Conservation (phyloP, 1,140 invertebrate species). For the Macrobrachium nipponense region DNA sequence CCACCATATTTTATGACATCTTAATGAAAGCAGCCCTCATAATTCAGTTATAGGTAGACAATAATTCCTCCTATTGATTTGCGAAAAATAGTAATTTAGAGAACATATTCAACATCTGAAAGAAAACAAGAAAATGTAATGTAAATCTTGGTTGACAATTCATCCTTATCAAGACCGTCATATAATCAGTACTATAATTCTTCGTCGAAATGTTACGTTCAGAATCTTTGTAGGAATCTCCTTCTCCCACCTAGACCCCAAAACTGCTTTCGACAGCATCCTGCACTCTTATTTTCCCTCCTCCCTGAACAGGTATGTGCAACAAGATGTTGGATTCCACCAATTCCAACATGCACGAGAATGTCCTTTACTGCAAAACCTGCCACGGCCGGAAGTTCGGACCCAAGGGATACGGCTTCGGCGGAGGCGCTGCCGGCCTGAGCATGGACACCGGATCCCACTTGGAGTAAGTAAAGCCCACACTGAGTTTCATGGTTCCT, state of each 20-base stretch:
- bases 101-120: too few relatives aligned
- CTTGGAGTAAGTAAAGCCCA: constrained; percentile 61
- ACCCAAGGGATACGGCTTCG: constrained; percentile 97
- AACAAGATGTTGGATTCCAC: constrained; percentile 97
- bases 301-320: constrained; percentile 83
- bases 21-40: too few relatives aligned
- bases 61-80: too few relatives aligned
- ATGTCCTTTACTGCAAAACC: constrained; percentile 95
- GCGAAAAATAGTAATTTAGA: too few relatives aligned
- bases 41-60: too few relatives aligned
- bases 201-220: too few relatives aligned
- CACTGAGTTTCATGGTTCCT: background rate
- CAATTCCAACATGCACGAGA: constrained; percentile 96
- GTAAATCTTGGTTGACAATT: too few relatives aligned
- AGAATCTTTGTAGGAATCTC: background rate
- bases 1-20: too few relatives aligned
- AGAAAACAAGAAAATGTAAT: too few relatives aligned
- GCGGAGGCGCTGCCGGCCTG: constrained; percentile 95
- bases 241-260: too few relatives aligned
- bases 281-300: background rate
- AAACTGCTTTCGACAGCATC: background rate
- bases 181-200: too few relatives aligned
- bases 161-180: too few relatives aligned
- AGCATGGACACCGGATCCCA: constrained; percentile 83
- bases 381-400: constrained; percentile 98